Base-by-base conservation (phyloP, 1,140 invertebrate genomes). In the Drosophila micromelanica region DNA sequence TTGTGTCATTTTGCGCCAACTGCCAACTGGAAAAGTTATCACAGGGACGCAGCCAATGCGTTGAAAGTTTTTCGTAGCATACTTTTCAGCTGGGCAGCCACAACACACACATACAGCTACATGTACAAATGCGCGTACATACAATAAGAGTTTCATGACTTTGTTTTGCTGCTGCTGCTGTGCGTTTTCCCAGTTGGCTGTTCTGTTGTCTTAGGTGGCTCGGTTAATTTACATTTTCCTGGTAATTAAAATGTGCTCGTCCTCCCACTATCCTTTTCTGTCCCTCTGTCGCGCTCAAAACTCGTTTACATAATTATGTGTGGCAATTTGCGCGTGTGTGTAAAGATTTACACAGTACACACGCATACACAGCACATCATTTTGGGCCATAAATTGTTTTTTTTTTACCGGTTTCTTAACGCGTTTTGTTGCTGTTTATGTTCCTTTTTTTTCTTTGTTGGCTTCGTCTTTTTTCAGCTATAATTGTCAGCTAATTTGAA, bases 281-380 rank as follows among this genome's bases (percentile, higher is more conserved):
- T n/a, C 9, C 45, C 8, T 63, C 32, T 67, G n/a, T 11, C n/a
- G 23, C 27, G 23, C 40, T 46, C 20, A 54, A 73, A 78, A 87
- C 60, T 82, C 82, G 86, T 86, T 86, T 78, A 82, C 78, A 86
- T 86, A 87, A 86, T 86, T 86, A 87, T 86, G 82, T 86, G 82
- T 87, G 82, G 75, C 82, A 82, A 78, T 87, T 78, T 87, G 79
- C 63, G 75, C 65, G 64, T 76, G 71, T 63, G 71, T 48, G 63
- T 35, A 74, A 86, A 87, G 81, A 86, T 86, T 87, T 86, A 48
- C 76, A 64, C 68, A 74, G 52, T 57, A 69, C 57, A 72, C 27
- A 32, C 27, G 30, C 60, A 65, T 12, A 42, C 71, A 61, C 48
- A 61, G 60, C 59, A 73, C 62, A 67, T 49, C 65, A 59, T 62